Conservation (phyloP, 2,888 invertebrate genomes). For the Sussaba pulchella region DNA sequence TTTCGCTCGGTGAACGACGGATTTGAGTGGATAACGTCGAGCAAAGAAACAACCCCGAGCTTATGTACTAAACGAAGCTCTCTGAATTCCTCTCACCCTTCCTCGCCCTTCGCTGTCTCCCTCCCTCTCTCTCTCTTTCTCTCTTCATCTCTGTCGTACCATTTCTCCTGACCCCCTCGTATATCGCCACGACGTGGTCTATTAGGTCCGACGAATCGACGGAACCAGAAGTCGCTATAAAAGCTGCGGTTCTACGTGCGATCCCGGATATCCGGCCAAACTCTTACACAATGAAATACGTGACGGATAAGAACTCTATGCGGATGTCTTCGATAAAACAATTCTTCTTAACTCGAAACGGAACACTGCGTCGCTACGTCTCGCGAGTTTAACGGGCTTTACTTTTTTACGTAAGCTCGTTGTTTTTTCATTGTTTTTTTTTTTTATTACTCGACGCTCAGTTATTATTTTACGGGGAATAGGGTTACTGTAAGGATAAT, state of each 20-base stretch:
- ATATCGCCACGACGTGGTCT: conserved; percentile 43
- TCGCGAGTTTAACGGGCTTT: neutral
- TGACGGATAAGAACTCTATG: conserved; percentile 17
- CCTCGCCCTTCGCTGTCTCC: neutral
- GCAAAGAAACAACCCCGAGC: conserved; percentile 12
- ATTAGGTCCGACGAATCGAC: conserved; percentile 34
- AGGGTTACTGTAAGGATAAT: conserved; percentile 52
- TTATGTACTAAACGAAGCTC: conserved; percentile 17
- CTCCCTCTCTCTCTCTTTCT: neutral
- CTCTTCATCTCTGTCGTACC: neutral
- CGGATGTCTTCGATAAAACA: conserved; percentile 25
- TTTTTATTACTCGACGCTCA: conserved; percentile 54
- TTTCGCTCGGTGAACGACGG: neutral
- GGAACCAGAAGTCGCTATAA: conserved; percentile 32
- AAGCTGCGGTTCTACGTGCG: conserved; percentile 34
- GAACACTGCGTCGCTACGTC: conserved; percentile 16
- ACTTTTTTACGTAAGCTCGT: too few relatives aligned
- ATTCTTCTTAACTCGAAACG: conserved; percentile 2
- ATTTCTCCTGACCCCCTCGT: neutral
- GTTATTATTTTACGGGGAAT: conserved; percentile 33
- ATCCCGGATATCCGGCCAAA: conserved; percentile 28
- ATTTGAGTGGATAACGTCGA: neutral
- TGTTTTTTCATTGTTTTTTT: neutral
- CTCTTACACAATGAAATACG: conserved; percentile 15
- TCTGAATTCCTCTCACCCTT: neutral